Evolutionary conservation across 2,113 vertebrate genomes (phyloP).

Genomic region (Lampris incognitus): DNA sequence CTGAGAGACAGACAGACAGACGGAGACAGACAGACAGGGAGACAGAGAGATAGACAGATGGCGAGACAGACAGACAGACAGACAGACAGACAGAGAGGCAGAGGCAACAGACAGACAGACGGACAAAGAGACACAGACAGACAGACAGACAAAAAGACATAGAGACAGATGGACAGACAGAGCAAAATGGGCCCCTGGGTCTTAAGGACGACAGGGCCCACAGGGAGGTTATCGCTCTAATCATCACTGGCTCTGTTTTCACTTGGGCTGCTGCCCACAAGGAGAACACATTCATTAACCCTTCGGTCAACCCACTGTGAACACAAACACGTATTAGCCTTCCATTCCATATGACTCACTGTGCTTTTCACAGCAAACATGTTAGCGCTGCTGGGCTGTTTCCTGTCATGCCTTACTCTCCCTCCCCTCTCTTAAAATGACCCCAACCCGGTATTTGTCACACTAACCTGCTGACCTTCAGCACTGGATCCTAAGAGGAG

Average conservation of each 20-base stretch:
- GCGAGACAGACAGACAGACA: too few relatives aligned
- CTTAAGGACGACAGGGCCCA: background rate
- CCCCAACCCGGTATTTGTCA: constrained; percentile 30
- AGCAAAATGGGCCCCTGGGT: constrained; percentile 10
- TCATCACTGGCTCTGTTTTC: constrained; percentile 45
- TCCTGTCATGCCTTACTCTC: constrained; percentile 62
- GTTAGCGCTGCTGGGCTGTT: constrained; percentile 37
- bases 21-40: too few relatives aligned
- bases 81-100: too few relatives aligned
- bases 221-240: constrained; percentile 42
- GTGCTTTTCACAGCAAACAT: constrained; percentile 26
- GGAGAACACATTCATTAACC: constrained; percentile 57
- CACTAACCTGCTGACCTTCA: constrained; percentile 48
- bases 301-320: constrained; percentile 46
- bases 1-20: constrained; percentile 5
- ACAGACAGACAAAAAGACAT: too few relatives aligned
- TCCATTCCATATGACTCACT: constrained; percentile 48
- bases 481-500: background rate
- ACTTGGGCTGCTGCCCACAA: constrained; percentile 45
- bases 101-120: too few relatives aligned
- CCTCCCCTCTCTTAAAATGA: constrained; percentile 26
- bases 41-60: too few relatives aligned
- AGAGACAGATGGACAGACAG: background rate
- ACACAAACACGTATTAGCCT: constrained; percentile 49
- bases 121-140: too few relatives aligned